Evolutionary conservation across 1,140 invertebrate genomes (phyloP), one percentile per base, ranked within the genome.

Genomic region (Steinernema feltiae): DNA sequence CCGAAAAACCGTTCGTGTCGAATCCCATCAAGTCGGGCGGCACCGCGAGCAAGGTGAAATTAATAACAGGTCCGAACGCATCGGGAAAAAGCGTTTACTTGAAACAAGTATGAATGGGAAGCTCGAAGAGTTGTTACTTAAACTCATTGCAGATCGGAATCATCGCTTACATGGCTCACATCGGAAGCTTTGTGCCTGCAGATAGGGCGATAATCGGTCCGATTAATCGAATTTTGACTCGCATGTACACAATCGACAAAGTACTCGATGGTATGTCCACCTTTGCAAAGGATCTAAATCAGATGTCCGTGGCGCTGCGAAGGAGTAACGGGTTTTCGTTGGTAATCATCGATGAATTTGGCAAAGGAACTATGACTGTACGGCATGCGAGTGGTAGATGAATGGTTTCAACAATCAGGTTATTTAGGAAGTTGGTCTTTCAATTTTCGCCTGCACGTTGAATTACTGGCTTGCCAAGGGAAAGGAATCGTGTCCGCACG

Each of bases 51-150:
- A 89, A 90, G 73, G 89, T 94, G 0, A 93, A 92, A 84, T 89
- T 96, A 31, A 83, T 97, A 17, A 94, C 92, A 0, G 93, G 94
- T 0, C 92, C 94, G 0, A 97, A 97, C 87, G 90, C 92, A 7
- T 93, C 92, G 85, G 94, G 94, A 0, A 97, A 97, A 87, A 95
- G 92, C 80, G 90, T 95, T 30, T 97, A 94, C 85, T 88, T 96
- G 79, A 95, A 94, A 88, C 92, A 93, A 87, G 90, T 92, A 79
- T n/a, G 76, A 29, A 31, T 70, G 74, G 17, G 32, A 2, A 74
- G 30, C 32, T 72, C 27, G 12, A 46, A 69, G 17, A 69, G n/a
- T 35, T 71, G 17, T 69, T 30, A 21, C 30, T 30, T 30, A 74
- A 21, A 76, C 15, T 17, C 17, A 1, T 53, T 88, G 81, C 76